These are phyloP conservation scores for Carettochelys insculpta DNA, from an alignment of 2,113 vertebrate species.

Conservation along the genomic window DNA sequence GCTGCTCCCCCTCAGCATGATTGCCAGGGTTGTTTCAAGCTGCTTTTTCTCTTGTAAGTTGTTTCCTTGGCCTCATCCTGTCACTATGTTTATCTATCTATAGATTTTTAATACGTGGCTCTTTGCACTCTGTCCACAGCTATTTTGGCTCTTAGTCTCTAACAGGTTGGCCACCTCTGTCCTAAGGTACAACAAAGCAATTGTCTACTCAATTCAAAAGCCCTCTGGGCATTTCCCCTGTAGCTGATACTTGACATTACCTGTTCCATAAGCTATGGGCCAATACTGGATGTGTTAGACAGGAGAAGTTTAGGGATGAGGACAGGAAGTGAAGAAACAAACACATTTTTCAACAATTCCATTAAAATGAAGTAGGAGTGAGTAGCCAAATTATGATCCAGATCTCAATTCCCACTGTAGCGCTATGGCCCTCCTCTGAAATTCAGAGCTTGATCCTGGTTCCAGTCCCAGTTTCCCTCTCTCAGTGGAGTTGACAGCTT, in stretches of 20 bases:
- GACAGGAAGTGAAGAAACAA: background rate
- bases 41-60: too few species aligned
- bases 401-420: background rate
- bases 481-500: background rate
- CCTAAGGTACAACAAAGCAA: background rate
- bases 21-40: too few species aligned
- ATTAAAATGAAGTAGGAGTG: background rate
- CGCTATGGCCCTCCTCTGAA: background rate
- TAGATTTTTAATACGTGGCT: too few species aligned
- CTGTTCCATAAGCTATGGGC: background rate
- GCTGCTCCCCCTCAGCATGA: too few species aligned
- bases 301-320: background rate
- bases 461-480: background rate
- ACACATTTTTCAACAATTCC: background rate
- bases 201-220: background rate
- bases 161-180: too few species aligned
- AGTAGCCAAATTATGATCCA: background rate
- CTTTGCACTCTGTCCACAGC: too few species aligned
- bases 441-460: background rate
- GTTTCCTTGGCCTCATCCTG: too few species aligned
- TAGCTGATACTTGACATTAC: background rate
- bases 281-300: rapidly evolving
- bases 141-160: too few species aligned
- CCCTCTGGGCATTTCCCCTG: background rate
- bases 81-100: too few species aligned